A percentile compares a stretch with the other conserved stretches of the same genome.
These are phyloP conservation scores for Hemichromis elongatus DNA, from an alignment of 2,113 vertebrate genomes.

Conservation along the genomic window DNA sequence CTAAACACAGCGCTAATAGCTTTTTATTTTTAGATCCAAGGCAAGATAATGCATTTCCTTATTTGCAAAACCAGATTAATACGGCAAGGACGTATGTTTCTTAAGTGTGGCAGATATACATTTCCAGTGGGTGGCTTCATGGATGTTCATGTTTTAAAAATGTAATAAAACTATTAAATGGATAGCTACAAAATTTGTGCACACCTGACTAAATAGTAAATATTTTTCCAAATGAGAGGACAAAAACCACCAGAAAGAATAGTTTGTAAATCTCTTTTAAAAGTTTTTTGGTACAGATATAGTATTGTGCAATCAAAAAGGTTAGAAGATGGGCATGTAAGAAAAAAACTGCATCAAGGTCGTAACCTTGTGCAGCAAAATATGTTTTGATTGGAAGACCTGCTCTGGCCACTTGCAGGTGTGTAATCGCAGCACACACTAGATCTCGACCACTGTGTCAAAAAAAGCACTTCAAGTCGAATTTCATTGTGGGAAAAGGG, in stretches of 20 bases:
- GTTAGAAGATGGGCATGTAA: background rate
- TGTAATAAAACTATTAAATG: background rate
- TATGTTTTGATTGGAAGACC: background rate
- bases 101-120: background rate
- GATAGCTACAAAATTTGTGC: background rate
- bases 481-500: background rate
- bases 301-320: background rate
- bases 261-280: background rate
- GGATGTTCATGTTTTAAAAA: background rate
- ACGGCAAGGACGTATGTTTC: background rate
- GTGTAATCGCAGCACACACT: background rate
- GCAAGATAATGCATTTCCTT: background rate
- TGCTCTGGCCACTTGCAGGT: background rate
- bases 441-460: background rate
- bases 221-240: background rate
- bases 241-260: background rate
- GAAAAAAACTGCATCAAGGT: background rate
- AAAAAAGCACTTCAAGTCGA: background rate
- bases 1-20: conserved; percentile 5
- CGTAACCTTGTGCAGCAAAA: background rate
- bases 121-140: background rate
- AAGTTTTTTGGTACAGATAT: background rate
- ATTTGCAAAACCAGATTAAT: background rate
- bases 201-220: background rate
- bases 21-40: conserved; percentile 6